Base-by-base conservation (phyloP, 37 sponge, comb jelly and placozoan species). In the Halichondria panicea region DNA sequence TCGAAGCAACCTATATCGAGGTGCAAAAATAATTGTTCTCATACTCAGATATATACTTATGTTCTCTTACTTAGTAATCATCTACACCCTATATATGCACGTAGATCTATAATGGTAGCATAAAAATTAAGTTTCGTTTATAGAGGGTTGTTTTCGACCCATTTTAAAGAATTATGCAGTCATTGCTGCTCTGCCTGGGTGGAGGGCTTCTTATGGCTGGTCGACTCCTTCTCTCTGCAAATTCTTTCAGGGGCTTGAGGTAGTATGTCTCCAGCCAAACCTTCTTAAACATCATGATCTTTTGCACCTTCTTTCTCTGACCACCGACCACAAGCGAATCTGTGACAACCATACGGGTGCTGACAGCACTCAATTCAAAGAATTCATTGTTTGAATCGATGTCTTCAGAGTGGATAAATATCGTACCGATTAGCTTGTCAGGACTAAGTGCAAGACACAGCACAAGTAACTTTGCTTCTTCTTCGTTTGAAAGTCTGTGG, bases 281-380 rank as follows among this genome's bases (percentile, higher is more conserved):
- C 53, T 72, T 71, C 74, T 61, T 72, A 30, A 81, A 81, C 82
- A 64, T 35, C 82, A 81, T 81, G 21, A 81, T 72, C 5, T 52
- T 81, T 15, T 34, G 32, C 33, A 80, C 36, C 71, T 57, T 55
- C 69, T 56, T 80, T 9, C 41, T 18, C 64, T 80, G 80, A 43
- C 80, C 80, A 27, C 80, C 80, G 59, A 80, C 35, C 3, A 80
- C 24, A 28, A 80, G 46, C 2, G 80, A 80, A 6, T 80, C 62
- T 31, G 80, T 32, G 37, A 80, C 71, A 59, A 80, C 62, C 60
- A 80, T 43, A 1, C 38, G 58, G 22, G 80, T 80, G 19, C 62
- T 80, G 28, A 80, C 80, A 46, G 70, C 80, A 41, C 62, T 80
- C 62, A 80, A 36, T 71, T 80, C 71, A 43, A 59, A 35, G 33